phyloP scores from a whole-genome alignment of 1,140 invertebrate species.

The Leptonema lineaticorne region DNA sequence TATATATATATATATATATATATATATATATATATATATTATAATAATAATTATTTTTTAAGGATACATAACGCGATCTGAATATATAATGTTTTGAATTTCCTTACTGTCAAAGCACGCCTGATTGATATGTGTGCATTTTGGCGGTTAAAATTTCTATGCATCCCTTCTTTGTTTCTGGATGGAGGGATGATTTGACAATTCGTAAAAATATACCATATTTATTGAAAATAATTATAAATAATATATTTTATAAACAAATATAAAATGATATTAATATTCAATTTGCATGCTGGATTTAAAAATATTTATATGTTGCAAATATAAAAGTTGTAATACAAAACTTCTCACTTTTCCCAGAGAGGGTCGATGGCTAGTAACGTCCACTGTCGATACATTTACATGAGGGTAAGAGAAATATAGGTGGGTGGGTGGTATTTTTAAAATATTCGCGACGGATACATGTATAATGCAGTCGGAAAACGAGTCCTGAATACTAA shows the following conservation, averaged over 20 bases:
- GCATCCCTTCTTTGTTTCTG: not conserved
- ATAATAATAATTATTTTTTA: no score
- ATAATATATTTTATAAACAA: no score
- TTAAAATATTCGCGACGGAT: conserved; percentile 26
- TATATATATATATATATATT: no score
- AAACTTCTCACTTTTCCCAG: no score
- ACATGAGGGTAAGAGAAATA: conserved; percentile 22
- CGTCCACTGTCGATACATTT: conserved; percentile 17
- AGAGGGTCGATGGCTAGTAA: conserved; percentile 8
- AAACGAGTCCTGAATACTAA: conserved; percentile 30
- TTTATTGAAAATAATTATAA: no score
- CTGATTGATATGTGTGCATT: conserved; percentile 34
- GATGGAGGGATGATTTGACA: not conserved
- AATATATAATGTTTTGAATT: conserved; percentile 38
- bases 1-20: not conserved
- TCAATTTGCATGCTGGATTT: no score
- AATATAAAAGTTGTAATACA: no score
- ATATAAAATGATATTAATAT: no score
- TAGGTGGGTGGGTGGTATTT: no score
- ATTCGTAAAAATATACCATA: no score
- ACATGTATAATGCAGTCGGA: conserved; percentile 34
- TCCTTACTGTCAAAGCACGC: conserved; percentile 37
- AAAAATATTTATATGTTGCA: no score
- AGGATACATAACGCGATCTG: conserved; percentile 20
- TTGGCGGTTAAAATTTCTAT: not conserved